Evolutionary conservation across 53 echinoderm and acorn worm genomes (phyloP), one percentile per base, ranked within the genome.

Genomic region (Henricia sp.): DNA sequence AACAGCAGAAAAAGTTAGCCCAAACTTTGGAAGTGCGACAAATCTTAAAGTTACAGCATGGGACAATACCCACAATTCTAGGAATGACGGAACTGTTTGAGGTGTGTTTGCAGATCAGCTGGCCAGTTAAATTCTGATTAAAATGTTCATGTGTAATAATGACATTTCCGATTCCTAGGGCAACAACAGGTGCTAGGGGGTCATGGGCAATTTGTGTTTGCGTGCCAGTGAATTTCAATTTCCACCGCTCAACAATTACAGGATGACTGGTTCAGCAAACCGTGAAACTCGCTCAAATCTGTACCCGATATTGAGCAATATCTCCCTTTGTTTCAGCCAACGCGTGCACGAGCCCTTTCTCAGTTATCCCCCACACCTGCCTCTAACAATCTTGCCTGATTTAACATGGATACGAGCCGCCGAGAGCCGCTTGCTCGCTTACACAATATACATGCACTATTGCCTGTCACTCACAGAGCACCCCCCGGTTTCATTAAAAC

Each of bases 361-460:
- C 42, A 58, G 76, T 76, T 76, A 58, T 19, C 27, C 41, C 39
- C 59, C 37, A 74, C 74, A 74, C 57, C 5, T 32, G 20, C 53
- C 29, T 72, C 25, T 76, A 76, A 76, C 76, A 40, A 76, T 76
- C 76, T 76, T 41, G 76, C 76, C 41, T 76, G 76, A 76, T 76
- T 76, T 76, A 58, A 76, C 41, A 55, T 76, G 41, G 59, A 40
- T 59, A 28, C 41, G 57, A 57, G 76, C 57, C 57, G 42, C 57
- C 6, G 21, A 37, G 67, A 21, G 26, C 57, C 59, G 28, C 26
- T 58, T 41, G 19, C 57, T 40, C 59, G 28, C 26, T 58, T 41
- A 23, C 57, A 58, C 59, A 58, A 76, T 28, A 51, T 54, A 19
- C 25, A 67, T 17, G 40, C 28, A 30, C 76, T 76, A 76, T 76